Percentiles rank a stretch among this genome's conserved stretches.
These are phyloP conservation scores for Cydia strobilella DNA, from an alignment of 1,140 invertebrate genomes.

Conservation along the genomic window DNA sequence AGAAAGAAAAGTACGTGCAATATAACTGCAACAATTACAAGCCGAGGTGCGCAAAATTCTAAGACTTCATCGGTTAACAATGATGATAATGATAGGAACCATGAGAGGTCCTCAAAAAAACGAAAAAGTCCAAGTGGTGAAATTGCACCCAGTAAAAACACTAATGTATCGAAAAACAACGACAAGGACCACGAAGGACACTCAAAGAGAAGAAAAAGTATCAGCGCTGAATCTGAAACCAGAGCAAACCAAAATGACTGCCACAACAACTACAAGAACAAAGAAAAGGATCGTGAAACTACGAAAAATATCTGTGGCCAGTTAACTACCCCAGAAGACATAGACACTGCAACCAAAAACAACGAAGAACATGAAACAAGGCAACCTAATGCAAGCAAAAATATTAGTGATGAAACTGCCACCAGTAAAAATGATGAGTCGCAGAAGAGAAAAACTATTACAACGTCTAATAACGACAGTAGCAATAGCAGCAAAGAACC, in stretches of 20 bases:
- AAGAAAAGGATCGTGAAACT: background rate
- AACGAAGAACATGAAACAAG: no score
- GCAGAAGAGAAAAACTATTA: no score
- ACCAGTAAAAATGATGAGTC: no score
- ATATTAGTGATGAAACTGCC: no score
- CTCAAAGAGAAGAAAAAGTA: background rate
- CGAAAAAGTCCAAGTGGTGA: background rate
- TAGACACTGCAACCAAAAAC: background rate
- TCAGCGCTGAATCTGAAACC: background rate
- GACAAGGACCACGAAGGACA: background rate
- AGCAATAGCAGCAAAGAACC: no score
- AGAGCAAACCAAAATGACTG: background rate
- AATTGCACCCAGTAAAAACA: background rate
- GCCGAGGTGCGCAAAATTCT: background rate
- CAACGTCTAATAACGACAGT: no score
- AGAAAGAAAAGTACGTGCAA: background rate
- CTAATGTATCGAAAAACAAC: background rate
- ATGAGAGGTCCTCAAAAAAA: background rate
- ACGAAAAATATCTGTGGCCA: background rate
- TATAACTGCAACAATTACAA: background rate
- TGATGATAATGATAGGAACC: background rate
- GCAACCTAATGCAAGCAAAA: no score
- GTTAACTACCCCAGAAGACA: background rate
- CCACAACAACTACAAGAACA: background rate
- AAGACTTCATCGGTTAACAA: background rate